Evolutionary conservation across 1,140 invertebrate genomes (phyloP), one percentile per base, ranked within the genome.

Genomic region (Neotoxoptera formosana): DNA sequence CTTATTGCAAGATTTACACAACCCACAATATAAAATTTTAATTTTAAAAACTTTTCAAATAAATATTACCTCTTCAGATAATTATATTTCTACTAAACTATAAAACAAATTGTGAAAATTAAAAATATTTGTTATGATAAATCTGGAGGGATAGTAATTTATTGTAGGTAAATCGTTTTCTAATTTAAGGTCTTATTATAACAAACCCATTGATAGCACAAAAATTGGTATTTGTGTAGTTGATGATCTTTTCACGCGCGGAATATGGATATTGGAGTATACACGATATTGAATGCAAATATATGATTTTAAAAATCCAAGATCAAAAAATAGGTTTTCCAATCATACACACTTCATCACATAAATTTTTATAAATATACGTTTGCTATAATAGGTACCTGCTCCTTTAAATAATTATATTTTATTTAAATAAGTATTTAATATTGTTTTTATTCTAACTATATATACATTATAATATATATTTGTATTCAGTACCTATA

Each of bases 311-410:
- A 67, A n/a, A 67, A 67, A 67, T 67, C 11, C 60, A 67, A 67
- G 60, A n/a, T 67, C 30, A 67, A 67, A 25, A 67, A n/a, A 67
- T 67, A 67, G 60, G 25, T 67, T 67, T 67, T 67, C 60, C 60
- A n/a, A 30, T 67, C 7, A 67, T 67, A 67, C 60, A 67, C 60
- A 67, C 60, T 30, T 67, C 60, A 30, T 30, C 60, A 67, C n/a
- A 67, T 67, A 67, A 67, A 67, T 67, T 67, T n/a, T n/a, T 67
- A 67, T 67, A 67, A 67, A 67, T n/a, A n/a, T 67, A 67, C 30
- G 60, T 30, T 8, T 67, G n/a, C 30, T 67, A 67, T 30, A 67
- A 53, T n/a, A n/a, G n/a, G n/a, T 53, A 23, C 53, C 11, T 67
- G 60, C 30, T 1, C 30, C 60, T n/a, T 30, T 67, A n/a, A 25